phyloP scores from a whole-genome alignment of 2,888 invertebrate species.

The Nephrotoma appendiculata region DNA sequence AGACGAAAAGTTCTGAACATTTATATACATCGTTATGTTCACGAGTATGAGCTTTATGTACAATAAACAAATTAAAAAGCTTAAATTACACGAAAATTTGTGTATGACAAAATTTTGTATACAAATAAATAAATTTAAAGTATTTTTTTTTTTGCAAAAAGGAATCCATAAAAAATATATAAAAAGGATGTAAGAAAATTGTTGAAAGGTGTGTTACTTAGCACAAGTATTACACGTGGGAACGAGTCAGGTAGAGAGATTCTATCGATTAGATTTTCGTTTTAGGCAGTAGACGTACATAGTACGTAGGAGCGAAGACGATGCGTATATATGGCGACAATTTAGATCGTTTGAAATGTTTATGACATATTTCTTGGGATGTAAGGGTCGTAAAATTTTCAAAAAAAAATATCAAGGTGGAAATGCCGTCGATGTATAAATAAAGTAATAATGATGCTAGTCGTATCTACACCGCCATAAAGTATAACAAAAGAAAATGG shows the following conservation, averaged over 20 bases:
- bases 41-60: neutral
- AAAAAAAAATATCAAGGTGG: neutral
- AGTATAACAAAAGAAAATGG: neutral
- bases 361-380: neutral
- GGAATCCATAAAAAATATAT: neutral
- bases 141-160: neutral
- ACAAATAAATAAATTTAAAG: neutral
- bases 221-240: neutral
- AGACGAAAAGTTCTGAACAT: neutral
- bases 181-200: neutral
- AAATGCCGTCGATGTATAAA: neutral
- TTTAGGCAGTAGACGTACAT: neutral
- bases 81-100: neutral
- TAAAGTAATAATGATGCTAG: too few species aligned
- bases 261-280: neutral
- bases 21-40: neutral
- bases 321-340: neutral
- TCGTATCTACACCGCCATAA: neutral
- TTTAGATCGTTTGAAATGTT: neutral
- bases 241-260: neutral
- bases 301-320: neutral
- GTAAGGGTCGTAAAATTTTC: neutral
- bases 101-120: neutral
- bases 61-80: neutral
- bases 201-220: neutral